Evolutionary conservation across 2,113 vertebrate species (phyloP), one percentile per base, ranked within the genome.

Genomic region (Eurypyga helias): DNA sequence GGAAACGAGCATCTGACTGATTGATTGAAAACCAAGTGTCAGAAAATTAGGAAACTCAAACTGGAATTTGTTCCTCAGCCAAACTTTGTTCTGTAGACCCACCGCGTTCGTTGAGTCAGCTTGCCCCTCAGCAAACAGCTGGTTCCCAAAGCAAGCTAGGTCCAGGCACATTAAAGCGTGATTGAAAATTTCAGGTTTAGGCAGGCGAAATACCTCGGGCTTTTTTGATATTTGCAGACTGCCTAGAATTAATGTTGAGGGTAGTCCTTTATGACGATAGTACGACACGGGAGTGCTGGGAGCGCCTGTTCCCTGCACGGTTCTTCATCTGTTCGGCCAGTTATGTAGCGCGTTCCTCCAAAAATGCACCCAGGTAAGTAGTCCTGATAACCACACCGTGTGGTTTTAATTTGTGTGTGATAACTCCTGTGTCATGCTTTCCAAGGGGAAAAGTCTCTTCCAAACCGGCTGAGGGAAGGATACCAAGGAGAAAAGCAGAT

Each of bases 71-170:
- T 66, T 87, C 60, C 71, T 80, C 25, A 26, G 46, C 43, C 28
- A 38, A 9, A 4, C 34, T 5, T 46, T 49, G 25, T 60, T 43
- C 36, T 34, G 52, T 28, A 43, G 33, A 62, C 54, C 19, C 31
- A 34, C n/a, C 1, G 5, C 52, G 31, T 10, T 9, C 8, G 4
- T 7, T 23, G 43, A 24, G 8, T 19, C 8, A 4, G 7, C 72
- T 29, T 9, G 6, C 28, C 58, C 34, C 34, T 60, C 1, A 0
- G 48, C 3, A 4, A 9, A 19, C 14, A 0, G 9, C 11, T 10
- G 29, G 20, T 28, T 73, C 51, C 70, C n/a, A 13, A 31, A 58
- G 41, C 2, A 2, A 17, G 1, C 1, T 0, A n/a, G 17, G 5
- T 34, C 5, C 0, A 7, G 33, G 33, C 38, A 15, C 51, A 1